Percentiles rank a stretch among this genome's conserved stretches.
Evolutionary conservation across 2,888 invertebrate species (phyloP).

Genomic region (Tuberolachnus salignus): DNA sequence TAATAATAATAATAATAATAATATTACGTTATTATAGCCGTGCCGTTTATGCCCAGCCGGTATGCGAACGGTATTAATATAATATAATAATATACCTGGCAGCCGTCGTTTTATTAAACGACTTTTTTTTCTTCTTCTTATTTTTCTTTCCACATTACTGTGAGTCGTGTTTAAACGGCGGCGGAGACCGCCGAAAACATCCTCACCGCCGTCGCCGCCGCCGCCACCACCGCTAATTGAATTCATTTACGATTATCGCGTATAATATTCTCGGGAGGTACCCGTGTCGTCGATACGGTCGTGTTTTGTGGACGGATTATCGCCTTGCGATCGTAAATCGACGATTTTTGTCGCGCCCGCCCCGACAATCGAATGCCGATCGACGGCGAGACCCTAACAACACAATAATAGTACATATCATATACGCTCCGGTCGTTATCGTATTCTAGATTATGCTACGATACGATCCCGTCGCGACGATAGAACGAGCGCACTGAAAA

Average conservation of each 20-base stretch:
- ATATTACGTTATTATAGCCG: background rate
- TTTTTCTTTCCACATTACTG: background rate
- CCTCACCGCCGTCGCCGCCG: background rate
- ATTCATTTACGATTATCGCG: constrained; percentile 29
- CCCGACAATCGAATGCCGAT: too few relatives aligned
- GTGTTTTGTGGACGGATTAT: constrained; percentile 49
- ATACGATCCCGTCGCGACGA: too few relatives aligned
- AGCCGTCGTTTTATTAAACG: background rate
- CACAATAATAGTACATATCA: constrained; percentile 1
- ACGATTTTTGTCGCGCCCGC: constrained; percentile 45
- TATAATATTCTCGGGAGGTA: too few relatives aligned
- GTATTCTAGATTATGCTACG: too few relatives aligned
- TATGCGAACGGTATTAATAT: too few relatives aligned
- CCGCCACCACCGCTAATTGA: constrained; percentile 34
- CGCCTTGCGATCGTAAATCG: constrained; percentile 41
- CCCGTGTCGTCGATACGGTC: constrained; percentile 7
- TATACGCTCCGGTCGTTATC: background rate
- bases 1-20: constrained; percentile 24
- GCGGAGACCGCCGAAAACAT: constrained; percentile 30
- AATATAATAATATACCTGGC: background rate
- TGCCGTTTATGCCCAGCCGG: too few relatives aligned
- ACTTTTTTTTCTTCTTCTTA: background rate
- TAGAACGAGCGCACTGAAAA: too few relatives aligned
- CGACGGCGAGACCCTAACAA: background rate
- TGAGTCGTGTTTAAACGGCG: constrained; percentile 11